A percentile compares a stretch with the other conserved stretches of the same genome.
Evolutionary conservation across 2,797 vertebrate genomes (phyloP).

Genomic region (Catostomus latipinnis): DNA sequence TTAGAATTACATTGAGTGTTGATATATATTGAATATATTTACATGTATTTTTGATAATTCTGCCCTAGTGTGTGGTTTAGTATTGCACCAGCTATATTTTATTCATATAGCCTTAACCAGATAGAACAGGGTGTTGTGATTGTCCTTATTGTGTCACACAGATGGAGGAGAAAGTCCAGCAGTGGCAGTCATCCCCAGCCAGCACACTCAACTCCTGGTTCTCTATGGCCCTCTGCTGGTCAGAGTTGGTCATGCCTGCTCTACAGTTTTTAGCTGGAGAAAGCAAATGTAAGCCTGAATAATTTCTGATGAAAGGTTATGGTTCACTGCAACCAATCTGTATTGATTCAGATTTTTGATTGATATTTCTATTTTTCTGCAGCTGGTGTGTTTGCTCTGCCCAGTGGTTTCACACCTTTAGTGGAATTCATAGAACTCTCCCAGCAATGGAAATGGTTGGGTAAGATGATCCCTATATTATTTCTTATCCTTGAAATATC

Average conservation of each 20-base stretch:
- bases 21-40: too few relatives aligned
- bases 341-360: background rate
- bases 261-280: slow-evolving; percentile 94
- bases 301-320: background rate
- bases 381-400: slow-evolving; percentile 83
- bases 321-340: background rate
- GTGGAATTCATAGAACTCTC: slow-evolving; percentile 91
- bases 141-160: slow-evolving; percentile 61
- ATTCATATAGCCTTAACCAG: too few relatives aligned
- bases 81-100: too few relatives aligned
- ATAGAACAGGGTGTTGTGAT: background rate
- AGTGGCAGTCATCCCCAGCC: slow-evolving; percentile 93
- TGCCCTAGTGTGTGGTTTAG: too few relatives aligned
- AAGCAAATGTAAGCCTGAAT: slow-evolving; percentile 81
- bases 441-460: slow-evolving; percentile 94
- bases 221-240: slow-evolving; percentile 91
- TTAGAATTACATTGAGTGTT: too few relatives aligned
- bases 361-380: slow-evolving; percentile 29
- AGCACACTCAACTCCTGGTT: slow-evolving; percentile 94
- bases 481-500: background rate
- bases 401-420: slow-evolving; percentile 90
- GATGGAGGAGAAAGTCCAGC: slow-evolving; percentile 93
- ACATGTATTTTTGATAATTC: too few relatives aligned
- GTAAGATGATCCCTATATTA: slow-evolving; percentile 73
- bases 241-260: slow-evolving; percentile 89